These are phyloP conservation scores for Acanthopagrus latus DNA, from an alignment of 2,797 vertebrate species.

Conservation along the genomic window DNA sequence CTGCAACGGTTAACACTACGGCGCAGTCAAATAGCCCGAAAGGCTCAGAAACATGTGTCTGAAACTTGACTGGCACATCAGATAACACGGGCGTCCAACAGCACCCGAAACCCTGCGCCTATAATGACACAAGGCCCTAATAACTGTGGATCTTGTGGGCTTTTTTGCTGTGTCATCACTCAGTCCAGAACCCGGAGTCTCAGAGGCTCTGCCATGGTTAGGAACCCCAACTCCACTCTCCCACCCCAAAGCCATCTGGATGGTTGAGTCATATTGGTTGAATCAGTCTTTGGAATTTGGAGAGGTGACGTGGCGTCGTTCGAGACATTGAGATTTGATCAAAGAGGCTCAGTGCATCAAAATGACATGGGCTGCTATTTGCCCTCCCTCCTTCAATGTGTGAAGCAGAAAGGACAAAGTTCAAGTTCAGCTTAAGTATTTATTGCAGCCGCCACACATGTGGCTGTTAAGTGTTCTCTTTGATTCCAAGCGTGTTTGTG, in stretches of 20 bases:
- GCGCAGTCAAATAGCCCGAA: neutral
- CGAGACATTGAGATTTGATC: conserved; percentile 23
- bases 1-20: conserved; percentile 19
- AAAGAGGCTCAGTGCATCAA: conserved; percentile 25
- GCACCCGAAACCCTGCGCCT: conserved; percentile 5
- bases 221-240: conserved; percentile 13
- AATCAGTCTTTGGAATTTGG: conserved; percentile 56
- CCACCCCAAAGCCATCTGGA: conserved; percentile 38
- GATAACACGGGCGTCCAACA: conserved; percentile 9
- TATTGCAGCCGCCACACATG: neutral
- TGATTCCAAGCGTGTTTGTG: conserved; percentile 31
- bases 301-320: conserved; percentile 35
- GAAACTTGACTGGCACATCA: conserved; percentile 22
- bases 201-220: conserved; percentile 23
- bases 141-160: conserved; percentile 32
- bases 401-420: conserved; percentile 40
- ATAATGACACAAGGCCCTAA: conserved; percentile 8
- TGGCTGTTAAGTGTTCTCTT: conserved; percentile 15
- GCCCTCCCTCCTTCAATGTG: conserved; percentile 8
- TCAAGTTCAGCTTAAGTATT: conserved; percentile 22
- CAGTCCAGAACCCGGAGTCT: conserved; percentile 27
- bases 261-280: conserved; percentile 57
- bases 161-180: conserved; percentile 35
- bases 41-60: neutral
- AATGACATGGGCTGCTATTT: conserved; percentile 46